Percentiles rank a stretch among this genome's conserved stretches.
Evolutionary conservation across 1,140 invertebrate genomes (phyloP).

Genomic region (Drosophila takahashii): DNA sequence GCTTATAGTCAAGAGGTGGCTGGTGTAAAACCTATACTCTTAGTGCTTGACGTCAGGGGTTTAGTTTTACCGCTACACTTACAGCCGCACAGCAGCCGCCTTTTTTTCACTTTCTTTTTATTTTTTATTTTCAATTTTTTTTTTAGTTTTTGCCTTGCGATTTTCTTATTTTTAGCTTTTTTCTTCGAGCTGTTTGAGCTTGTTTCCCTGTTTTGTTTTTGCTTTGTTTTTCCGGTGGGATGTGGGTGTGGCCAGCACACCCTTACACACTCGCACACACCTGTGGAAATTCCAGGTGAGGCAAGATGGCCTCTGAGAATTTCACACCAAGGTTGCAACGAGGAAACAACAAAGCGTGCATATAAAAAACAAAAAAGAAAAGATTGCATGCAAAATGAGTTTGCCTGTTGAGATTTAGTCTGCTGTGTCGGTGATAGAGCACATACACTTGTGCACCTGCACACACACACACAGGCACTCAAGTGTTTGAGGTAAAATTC

Average conservation of each 20-base stretch:
- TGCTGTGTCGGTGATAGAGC: conserved; percentile 19
- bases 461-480: conserved; percentile 6
- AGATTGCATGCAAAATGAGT: conserved; percentile 23
- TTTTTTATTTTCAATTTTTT: neutral
- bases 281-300: conserved; percentile 1
- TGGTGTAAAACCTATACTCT: neutral
- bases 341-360: conserved; percentile 1
- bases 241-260: conserved; percentile 6
- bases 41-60: neutral
- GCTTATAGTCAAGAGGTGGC: neutral
- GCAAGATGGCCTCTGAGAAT: conserved; percentile 17
- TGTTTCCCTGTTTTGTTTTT: neutral
- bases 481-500: conserved; percentile 6
- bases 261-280: neutral
- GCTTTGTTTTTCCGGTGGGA: neutral
- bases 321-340: conserved; percentile 17
- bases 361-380: conserved; percentile 5
- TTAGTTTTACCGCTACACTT: conserved; percentile 1
- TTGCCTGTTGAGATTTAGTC: conserved; percentile 34
- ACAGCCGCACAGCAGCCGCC: conserved; percentile 2
- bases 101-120: conserved; percentile 1
- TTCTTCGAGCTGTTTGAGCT: neutral
- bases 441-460: neutral
- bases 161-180: conserved; percentile 27
- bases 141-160: neutral